Evolutionary conservation across 1,140 invertebrate species (phyloP), one percentile per base, ranked within the genome.

Genomic region (Lordiphosa collinella): DNA sequence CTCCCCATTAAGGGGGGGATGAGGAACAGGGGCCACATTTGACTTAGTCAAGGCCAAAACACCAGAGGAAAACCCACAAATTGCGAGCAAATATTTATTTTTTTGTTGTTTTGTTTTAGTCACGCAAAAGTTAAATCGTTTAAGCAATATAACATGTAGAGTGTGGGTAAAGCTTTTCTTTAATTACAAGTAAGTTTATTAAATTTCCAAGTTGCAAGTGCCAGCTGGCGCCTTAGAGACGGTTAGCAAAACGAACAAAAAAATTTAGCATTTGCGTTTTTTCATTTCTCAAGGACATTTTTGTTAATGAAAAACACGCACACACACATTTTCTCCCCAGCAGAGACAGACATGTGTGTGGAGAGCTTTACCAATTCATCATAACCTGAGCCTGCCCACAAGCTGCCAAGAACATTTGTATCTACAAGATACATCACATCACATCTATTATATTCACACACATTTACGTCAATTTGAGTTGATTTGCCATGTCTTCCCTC

Each of bases 401-500:
- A 65, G 57, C 64, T 63, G 59, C 37, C 64, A 43, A 16, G n/a
- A 34, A 58, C 54, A 68, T 68, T 68, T 59, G 65, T 53, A 55
- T 54, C 65, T 34, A 35, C 51, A 40, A 55, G 55, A 65, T 65
- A 51, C 66, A 65, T 61, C 51, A 55, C 31, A 66, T 66, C 25
- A 29, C 25, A 29, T 48, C 16, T 14, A 35, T 48, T 65, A 53
- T 43, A 58, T 57, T 58, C 48, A 35, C 47, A 44, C 41, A 50
- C 48, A 64, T 36, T 53, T 40, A 52, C 49, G 29, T 36, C 48
- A n/a, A 14, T 7, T 57, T 41, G 29, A 62, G 40, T 59, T 54
- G 36, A 57, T 44, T 38, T 46, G 40, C 22, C 40, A 35, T 14
- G 22, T 35, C 51, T 35, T 29, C 37, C 13, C 49, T 40, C 29